phyloP scores from a whole-genome alignment of 2,888 invertebrate species.

The Drosophila multiciliata region DNA sequence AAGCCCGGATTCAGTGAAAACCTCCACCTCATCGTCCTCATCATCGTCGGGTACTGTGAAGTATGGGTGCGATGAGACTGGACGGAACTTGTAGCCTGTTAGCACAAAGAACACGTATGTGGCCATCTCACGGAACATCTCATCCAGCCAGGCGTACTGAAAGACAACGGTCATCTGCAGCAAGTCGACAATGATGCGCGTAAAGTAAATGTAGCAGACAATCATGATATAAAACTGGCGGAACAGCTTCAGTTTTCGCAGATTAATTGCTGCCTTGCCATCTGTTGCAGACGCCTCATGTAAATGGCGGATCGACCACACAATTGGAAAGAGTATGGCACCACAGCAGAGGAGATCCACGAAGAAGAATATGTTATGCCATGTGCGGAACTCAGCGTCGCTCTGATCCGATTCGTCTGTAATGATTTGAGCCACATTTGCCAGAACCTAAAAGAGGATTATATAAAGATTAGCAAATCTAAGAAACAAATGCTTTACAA shows the following conservation, averaged over 20 bases:
- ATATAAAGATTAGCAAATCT: neutral
- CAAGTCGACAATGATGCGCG: conserved; percentile 97
- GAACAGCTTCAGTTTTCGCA: conserved; percentile 96
- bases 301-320: conserved; percentile 98
- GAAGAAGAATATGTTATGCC: conserved; percentile 96
- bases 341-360: conserved; percentile 98
- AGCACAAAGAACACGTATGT: conserved; percentile 97
- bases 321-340: conserved; percentile 97
- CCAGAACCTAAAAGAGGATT: conserved; percentile 90
- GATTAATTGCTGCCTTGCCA: conserved; percentile 98
- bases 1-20: conserved; percentile 88
- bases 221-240: conserved; percentile 99
- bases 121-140: conserved; percentile 97
- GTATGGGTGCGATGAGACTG: conserved; percentile 97
- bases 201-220: conserved; percentile 98
- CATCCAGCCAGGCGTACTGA: conserved; percentile 98
- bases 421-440: conserved; percentile 98
- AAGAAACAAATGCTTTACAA: neutral
- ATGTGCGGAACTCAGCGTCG: conserved; percentile 94
- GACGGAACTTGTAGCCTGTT: conserved; percentile 98
- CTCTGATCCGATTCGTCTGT: conserved; percentile 98
- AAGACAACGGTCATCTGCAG: conserved; percentile 98
- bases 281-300: conserved; percentile 98
- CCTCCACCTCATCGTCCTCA: conserved; percentile 87
- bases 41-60: conserved; percentile 91